Evolutionary conservation across 2,888 invertebrate genomes (phyloP), one percentile per base, ranked within the genome.

Genomic region (Melieria omissa): DNA sequence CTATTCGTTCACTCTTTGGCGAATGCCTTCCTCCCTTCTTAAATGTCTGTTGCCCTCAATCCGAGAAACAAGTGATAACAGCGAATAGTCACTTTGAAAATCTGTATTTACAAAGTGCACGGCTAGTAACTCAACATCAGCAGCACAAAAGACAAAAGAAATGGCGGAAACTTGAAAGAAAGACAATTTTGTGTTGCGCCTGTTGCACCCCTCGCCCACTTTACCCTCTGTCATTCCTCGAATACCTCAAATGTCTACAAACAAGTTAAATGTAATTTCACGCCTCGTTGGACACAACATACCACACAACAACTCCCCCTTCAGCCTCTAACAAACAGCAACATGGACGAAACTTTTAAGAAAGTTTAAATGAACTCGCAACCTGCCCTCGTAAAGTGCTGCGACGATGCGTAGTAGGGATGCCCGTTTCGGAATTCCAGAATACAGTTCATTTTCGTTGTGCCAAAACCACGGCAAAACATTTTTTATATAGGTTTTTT

Each of bases 201-300:
- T 8, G 7, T 54, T 46, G 41, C 44, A 47, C 60, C 7, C 60
- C 58, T 7, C 12, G 29, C 42, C 42, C 2, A 2, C 29, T 49
- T 49, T 49, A 12, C n/a, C 52, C 46, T 63, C 54, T n/a, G 55
- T 55, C 55, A 69, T 9, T 46, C 60, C 62, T 63, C 29, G 62
- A 69, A 44, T 55, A 46, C 45, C 55, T 55, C 29, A 69, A 63
- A 69, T 69, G 63, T 69, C 62, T 69, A 69, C 69, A 62, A 69
- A 79, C 29, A 82, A 79, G 78, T 79, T 79, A 84, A 86, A 86
- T 81, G 84, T 82, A 86, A 86, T 86, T 86, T 86, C 86, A 86
- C 83, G 86, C 85, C 80, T 81, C 82, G 86, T 81, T 85, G 81
- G 80, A 81, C 82, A 80, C 80, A 80, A 80, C 79, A 82, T 83